Conservation (phyloP, 2,888 invertebrate genomes). For the Lacanobia oleracea region DNA sequence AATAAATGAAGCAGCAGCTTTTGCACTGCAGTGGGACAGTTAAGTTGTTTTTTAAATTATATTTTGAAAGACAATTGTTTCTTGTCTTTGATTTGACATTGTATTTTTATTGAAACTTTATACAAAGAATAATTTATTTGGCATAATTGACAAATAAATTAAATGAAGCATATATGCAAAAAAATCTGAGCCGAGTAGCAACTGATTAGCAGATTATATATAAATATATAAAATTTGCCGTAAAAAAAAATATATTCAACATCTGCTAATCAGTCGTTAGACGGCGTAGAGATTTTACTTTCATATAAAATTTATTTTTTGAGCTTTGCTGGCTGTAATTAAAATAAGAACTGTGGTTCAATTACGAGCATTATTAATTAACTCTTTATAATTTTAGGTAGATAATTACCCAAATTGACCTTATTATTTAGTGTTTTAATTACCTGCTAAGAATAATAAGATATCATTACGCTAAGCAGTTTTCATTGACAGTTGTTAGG, state of each 20-base stretch:
- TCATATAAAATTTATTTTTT: not conserved
- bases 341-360: constrained; percentile 2
- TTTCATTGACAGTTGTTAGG: not conserved
- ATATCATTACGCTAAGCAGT: constrained; percentile 18
- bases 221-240: not conserved
- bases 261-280: not conserved
- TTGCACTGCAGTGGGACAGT: not conserved
- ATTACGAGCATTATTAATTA: constrained; percentile 11
- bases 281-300: not conserved
- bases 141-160: not conserved
- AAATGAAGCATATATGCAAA: too few species aligned
- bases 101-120: not conserved
- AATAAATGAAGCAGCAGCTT: not conserved
- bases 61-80: not conserved
- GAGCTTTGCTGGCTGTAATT: not conserved
- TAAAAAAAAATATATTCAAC: not conserved
- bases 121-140: not conserved
- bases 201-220: not conserved
- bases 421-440: constrained; percentile 33
- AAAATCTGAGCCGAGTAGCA: not conserved
- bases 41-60: not conserved
- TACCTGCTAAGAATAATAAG: constrained; percentile 10
- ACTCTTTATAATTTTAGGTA: constrained; percentile 1
- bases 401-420: constrained; percentile 5
- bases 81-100: not conserved